Base-by-base conservation (phyloP, 1,140 invertebrate species). In the Monochamus saltuarius region DNA sequence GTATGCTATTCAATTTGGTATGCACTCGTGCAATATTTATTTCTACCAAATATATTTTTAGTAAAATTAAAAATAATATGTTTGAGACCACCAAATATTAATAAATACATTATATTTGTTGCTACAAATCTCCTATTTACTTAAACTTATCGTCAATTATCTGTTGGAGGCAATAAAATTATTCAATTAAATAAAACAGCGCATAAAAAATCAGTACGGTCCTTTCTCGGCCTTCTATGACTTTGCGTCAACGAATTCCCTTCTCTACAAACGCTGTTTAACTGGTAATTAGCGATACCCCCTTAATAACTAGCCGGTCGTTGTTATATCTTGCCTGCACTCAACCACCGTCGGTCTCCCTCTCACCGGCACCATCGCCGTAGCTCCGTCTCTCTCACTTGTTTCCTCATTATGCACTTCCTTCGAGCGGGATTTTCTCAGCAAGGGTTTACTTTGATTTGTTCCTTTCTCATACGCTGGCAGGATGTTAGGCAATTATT, bases 361-460 rank as follows among this genome's bases (percentile, higher is more conserved):
- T 56, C 39, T 16, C 34, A 45, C 39, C 45, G 17, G 14, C 39
- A 29, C 35, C 7, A 42, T 56, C 39, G 45, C 35, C 45, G 45
- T 56, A 29, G 53, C 39, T 42, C 45, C 61, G 55, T 64, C 57
- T 58, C 62, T 49, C 64, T 68, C 64, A 61, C 69, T 65, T 61
- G 59, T 61, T 68, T 71, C 69, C 69, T 71, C 69, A 71, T 71
- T 71, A 71, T 64, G 57, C 56, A 71, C 69, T 71, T 71, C 69
- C 69, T 71, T 71, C 68, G 56, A 60, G 61, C 51, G 46, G 51
- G 62, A 62, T 62, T 68, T 66, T 70, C 66, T 68, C 68, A 68
- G 66, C 65, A 64, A 70, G 68, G 66, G 68, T 62, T 70, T 70
- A 63, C 65, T 68, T 65, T 63, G 59, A 59, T 64, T 67, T 66